Evolutionary conservation across 2,113 vertebrate genomes (phyloP).

Genomic region (Machaerirhynchus nigripectus): DNA sequence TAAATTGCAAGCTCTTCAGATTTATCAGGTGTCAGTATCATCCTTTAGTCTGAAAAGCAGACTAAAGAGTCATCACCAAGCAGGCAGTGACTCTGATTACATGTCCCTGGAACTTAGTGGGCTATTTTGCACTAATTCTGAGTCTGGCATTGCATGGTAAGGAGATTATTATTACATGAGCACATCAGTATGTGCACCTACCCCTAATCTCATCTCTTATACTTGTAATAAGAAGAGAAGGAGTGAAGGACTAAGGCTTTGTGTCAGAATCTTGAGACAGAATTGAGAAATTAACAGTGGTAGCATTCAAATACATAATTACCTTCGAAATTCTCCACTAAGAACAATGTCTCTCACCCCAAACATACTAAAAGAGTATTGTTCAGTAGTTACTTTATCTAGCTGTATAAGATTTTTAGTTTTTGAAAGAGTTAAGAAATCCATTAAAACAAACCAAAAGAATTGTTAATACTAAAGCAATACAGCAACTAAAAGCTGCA

Average conservation of each 20-base stretch:
- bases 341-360: background rate
- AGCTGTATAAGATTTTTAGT: background rate
- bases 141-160: background rate
- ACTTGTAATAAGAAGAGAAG: background rate
- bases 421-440: background rate
- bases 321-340: background rate
- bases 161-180: background rate
- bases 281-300: background rate
- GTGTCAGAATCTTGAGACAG: background rate
- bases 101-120: background rate
- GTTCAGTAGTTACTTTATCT: background rate
- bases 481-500: background rate
- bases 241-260: background rate
- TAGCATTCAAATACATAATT: background rate
- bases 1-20: background rate
- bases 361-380: background rate
- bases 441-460: background rate
- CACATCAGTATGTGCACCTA: background rate
- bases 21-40: slow-evolving; percentile 11
- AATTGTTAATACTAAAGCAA: background rate
- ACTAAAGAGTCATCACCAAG: background rate
- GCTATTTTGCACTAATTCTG: background rate
- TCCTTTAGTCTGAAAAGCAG: background rate
- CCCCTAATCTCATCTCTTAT: background rate
- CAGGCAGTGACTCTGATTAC: background rate